Percentiles rank a stretch among this genome's conserved stretches.
Conservation (phyloP, 2,113 vertebrate species). For the Chrysochloris asiatica region DNA sequence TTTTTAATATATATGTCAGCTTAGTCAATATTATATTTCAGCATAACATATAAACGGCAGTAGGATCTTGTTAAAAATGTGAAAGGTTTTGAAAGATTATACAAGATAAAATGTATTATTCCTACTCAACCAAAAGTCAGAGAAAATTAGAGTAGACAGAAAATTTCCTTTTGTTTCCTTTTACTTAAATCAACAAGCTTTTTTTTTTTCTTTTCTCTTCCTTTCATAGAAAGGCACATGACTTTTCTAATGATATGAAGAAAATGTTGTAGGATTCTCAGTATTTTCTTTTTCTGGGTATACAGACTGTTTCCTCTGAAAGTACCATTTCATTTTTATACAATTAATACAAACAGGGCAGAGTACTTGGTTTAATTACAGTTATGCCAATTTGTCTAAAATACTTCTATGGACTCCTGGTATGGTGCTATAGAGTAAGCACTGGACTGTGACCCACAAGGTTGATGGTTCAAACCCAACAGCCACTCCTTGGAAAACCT, state of each 20-base stretch:
- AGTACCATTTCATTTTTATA: conserved; percentile 16
- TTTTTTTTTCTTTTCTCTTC: not conserved
- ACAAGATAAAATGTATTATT: conserved; percentile 61
- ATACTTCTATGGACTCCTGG: conserved; percentile 17
- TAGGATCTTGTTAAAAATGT: conserved; percentile 62
- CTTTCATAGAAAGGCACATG: not conserved
- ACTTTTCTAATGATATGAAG: not conserved
- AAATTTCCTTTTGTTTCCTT: conserved; percentile 49
- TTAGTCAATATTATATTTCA: conserved; percentile 75
- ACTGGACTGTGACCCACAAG: no score
- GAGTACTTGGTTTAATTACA: conserved; percentile 52
- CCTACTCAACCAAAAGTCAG: conserved; percentile 67
- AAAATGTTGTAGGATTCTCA: not conserved
- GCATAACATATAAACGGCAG: conserved; percentile 48
- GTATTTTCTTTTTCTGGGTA: conserved; percentile 34
- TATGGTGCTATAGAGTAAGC: no score
- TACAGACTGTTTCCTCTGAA: conserved; percentile 8
- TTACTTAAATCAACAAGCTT: conserved; percentile 4
- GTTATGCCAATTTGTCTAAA: conserved; percentile 65
- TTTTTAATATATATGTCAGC: conserved; percentile 69
- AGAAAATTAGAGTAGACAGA: conserved; percentile 69
- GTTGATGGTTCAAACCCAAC: no score
- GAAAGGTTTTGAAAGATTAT: conserved; percentile 75
- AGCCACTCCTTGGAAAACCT: no score
- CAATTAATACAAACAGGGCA: conserved; percentile 8